These are phyloP conservation scores for Holacanthella duospinosa DNA, from an alignment of 2,888 invertebrate species.

Conservation along the genomic window DNA sequence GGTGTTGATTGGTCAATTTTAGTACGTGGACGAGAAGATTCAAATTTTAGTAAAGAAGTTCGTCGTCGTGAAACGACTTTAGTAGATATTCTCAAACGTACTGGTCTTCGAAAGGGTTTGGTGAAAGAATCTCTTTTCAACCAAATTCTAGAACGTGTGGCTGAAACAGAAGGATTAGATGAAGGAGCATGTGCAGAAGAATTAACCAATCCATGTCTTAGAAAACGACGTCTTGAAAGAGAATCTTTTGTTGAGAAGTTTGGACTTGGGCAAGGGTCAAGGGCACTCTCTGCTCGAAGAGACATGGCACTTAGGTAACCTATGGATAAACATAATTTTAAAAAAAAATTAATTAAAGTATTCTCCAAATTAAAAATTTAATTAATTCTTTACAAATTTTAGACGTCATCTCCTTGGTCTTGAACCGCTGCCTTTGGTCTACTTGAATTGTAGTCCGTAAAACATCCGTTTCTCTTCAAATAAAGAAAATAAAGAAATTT, in stretches of 20 bases:
- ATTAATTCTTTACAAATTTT: neutral
- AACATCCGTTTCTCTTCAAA: no score
- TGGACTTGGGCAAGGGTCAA: slow-evolving; percentile 57
- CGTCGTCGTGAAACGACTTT: slow-evolving; percentile 41
- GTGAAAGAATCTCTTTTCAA: slow-evolving; percentile 57
- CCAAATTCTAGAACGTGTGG: slow-evolving; percentile 39
- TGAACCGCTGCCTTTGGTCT: slow-evolving; percentile 25
- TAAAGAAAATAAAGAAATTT: no score
- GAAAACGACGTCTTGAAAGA: slow-evolving; percentile 20
- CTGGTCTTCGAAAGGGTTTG: slow-evolving; percentile 68
- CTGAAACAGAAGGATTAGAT: slow-evolving; percentile 21
- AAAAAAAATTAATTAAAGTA: neutral
- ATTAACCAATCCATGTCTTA: slow-evolving; percentile 20
- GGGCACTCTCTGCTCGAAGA: slow-evolving; percentile 66
- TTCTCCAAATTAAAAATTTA: neutral
- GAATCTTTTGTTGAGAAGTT: slow-evolving; percentile 24
- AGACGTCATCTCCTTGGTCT: slow-evolving; percentile 33
- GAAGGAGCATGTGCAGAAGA: slow-evolving; percentile 31
- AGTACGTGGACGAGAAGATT: slow-evolving; percentile 57
- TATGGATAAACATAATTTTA: slow-evolving; percentile 6
- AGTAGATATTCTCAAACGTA: slow-evolving; percentile 59
- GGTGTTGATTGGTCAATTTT: slow-evolving; percentile 93
- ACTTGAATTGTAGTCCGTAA: no score
- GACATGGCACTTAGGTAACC: slow-evolving; percentile 58
- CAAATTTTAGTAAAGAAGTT: slow-evolving; percentile 43